phyloP scores from a whole-genome alignment of 30 jellyfish, hydroid and myxozoan species.

The Aurelia sp. region DNA sequence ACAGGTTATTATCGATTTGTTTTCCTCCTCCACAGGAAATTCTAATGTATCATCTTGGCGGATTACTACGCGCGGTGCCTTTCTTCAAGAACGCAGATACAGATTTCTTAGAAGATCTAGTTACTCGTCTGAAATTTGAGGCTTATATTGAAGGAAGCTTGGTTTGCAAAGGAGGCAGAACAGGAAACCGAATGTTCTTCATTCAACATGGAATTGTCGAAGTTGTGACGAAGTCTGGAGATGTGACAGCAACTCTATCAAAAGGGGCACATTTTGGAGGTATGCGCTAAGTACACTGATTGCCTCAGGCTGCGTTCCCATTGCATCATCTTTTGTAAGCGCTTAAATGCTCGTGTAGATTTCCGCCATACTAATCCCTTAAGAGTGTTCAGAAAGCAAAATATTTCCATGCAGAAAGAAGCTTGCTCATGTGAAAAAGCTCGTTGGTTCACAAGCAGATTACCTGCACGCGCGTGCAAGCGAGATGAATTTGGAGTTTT shows the following conservation, averaged over 20 bases:
- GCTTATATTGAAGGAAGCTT: constrained; percentile 41
- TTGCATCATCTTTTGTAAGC: too few species aligned
- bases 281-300: background rate
- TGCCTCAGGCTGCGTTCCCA: too few species aligned
- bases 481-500: too few species aligned
- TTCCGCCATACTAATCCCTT: too few species aligned
- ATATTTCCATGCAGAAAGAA: too few species aligned
- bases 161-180: constrained; percentile 49
- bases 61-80: constrained; percentile 54
- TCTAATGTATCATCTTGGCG: constrained; percentile 60
- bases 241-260: constrained; percentile 41
- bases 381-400: too few species aligned
- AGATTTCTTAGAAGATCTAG: constrained; percentile 55
- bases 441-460: too few species aligned
- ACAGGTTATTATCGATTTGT: background rate
- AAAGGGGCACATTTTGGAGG: constrained; percentile 79
- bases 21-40: constrained; percentile 27
- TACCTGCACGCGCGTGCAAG: too few species aligned
- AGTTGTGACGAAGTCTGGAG: constrained; percentile 41
- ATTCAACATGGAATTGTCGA: constrained; percentile 69
- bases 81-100: constrained; percentile 51
- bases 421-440: too few species aligned
- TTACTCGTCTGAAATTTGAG: constrained; percentile 40
- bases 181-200: constrained; percentile 62
- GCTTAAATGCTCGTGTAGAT: too few species aligned